phyloP scores from a whole-genome alignment of 1,140 invertebrate genomes.

The Sitodiplosis mosellana region DNA sequence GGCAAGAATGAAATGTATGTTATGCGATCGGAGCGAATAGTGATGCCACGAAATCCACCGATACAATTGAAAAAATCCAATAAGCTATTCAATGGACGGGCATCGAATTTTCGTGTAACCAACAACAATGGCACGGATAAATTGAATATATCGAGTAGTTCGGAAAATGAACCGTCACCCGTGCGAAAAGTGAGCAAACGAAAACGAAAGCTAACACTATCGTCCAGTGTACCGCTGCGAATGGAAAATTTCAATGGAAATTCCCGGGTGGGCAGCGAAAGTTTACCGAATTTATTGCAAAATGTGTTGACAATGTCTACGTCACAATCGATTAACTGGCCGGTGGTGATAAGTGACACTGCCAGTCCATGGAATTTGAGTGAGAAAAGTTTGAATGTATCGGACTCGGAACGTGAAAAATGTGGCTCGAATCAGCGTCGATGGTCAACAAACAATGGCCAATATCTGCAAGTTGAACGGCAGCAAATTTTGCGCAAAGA shows the following conservation, averaged over 20 bases:
- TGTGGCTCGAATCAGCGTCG: background rate
- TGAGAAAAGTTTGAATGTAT: conserved; percentile 34
- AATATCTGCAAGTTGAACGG: too few species aligned
- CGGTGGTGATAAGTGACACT: too few species aligned
- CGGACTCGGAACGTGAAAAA: conserved; percentile 16
- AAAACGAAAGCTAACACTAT: conserved; percentile 11
- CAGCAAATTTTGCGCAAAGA: too few species aligned
- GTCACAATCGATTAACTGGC: conserved; percentile 18
- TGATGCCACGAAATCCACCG: too few species aligned
- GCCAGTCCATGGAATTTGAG: conserved; percentile 8
- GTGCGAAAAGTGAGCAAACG: conserved; percentile 4
- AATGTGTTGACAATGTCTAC: conserved; percentile 14
- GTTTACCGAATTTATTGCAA: conserved; percentile 37
- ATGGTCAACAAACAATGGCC: too few species aligned
- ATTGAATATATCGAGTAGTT: conserved; percentile 15
- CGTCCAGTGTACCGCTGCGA: conserved; percentile 37
- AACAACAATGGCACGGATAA: too few species aligned
- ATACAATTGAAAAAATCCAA: too few species aligned
- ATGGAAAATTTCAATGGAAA: conserved; percentile 20
- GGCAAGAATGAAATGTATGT: too few species aligned
- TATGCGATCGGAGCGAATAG: too few species aligned
- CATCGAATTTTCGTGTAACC: too few species aligned
- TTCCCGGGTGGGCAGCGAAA: conserved; percentile 30
- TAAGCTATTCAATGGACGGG: too few species aligned
- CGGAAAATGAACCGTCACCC: conserved; percentile 15